A percentile compares a stretch with the other conserved stretches of the same genome.
phyloP scores from a whole-genome alignment of 2,797 vertebrate genomes.

The Gobio occitaniae region DNA sequence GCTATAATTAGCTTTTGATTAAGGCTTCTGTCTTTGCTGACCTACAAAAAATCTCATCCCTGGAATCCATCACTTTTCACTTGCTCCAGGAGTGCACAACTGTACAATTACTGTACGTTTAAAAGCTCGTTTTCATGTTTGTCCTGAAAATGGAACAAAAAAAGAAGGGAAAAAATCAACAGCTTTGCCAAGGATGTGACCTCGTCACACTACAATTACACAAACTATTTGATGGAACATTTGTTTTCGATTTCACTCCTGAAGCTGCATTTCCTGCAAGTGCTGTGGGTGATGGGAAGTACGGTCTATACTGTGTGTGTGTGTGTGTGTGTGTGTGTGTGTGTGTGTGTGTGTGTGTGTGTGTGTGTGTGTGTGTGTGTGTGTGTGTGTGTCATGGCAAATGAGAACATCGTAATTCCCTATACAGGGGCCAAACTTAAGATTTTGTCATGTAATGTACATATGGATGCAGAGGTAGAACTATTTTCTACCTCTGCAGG shows the following conservation, averaged over 20 bases:
- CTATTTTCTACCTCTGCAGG: conserved; percentile 31
- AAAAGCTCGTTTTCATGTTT: conserved; percentile 57
- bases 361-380: neutral
- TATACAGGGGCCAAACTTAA: conserved; percentile 22
- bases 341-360: neutral
- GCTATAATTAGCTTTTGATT: conserved; percentile 22
- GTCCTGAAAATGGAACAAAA: conserved; percentile 54
- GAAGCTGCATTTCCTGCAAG: conserved; percentile 67
- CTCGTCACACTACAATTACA: conserved; percentile 63
- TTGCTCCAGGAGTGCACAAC: conserved; percentile 20
- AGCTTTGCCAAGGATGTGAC: conserved; percentile 57
- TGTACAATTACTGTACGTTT: conserved; percentile 56
- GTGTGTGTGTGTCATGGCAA: neutral
- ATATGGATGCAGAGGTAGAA: conserved; percentile 26
- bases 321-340: neutral
- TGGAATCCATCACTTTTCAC: conserved; percentile 28
- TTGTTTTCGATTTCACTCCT: conserved; percentile 69
- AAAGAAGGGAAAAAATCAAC: neutral
- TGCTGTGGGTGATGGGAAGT: conserved; percentile 53
- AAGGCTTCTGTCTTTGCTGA: conserved; percentile 19
- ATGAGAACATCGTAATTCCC: conserved; percentile 9
- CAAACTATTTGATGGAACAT: conserved; percentile 66
- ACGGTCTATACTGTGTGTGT: neutral
- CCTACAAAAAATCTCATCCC: conserved; percentile 24
- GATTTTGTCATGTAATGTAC: conserved; percentile 38